A percentile compares a stretch with the other conserved stretches of the same genome.
These are phyloP conservation scores for Galerucella pusilla DNA, from an alignment of 2,888 invertebrate genomes.

Conservation along the genomic window DNA sequence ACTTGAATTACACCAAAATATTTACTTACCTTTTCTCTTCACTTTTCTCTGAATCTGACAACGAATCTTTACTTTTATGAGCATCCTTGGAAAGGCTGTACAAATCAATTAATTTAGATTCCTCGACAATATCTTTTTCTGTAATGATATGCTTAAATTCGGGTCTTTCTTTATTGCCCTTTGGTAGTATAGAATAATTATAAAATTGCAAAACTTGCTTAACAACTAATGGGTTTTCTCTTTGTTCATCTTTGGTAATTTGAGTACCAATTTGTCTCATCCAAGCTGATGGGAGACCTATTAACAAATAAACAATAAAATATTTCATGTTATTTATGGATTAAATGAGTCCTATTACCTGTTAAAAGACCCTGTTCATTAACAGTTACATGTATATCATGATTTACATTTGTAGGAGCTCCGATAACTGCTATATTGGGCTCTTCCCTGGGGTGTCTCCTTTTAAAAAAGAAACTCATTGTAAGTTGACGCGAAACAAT, in stretches of 20 bases:
- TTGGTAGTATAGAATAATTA: conserved; percentile 83
- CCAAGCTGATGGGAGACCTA: conserved; percentile 89
- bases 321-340: background rate
- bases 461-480: conserved; percentile 47
- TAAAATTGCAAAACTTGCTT: conserved; percentile 92
- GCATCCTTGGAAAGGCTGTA: conserved; percentile 79
- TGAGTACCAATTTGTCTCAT: conserved; percentile 81
- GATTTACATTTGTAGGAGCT: conserved; percentile 85
- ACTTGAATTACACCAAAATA: background rate
- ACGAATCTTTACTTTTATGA: conserved; percentile 72
- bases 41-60: conserved; percentile 45
- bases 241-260: conserved; percentile 87
- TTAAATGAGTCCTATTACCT: conserved; percentile 58
- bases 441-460: conserved; percentile 48
- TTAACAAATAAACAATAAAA: conserved; percentile 67
- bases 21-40: conserved; percentile 36
- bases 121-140: conserved; percentile 82
- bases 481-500: conserved; percentile 4
- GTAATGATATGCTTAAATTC: conserved; percentile 86
- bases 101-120: conserved; percentile 84
- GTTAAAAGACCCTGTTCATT: conserved; percentile 87
- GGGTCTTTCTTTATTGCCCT: conserved; percentile 76
- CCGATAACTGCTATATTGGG: conserved; percentile 63
- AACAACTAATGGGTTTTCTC: conserved; percentile 90
- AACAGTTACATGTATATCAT: conserved; percentile 88